Evolutionary conservation across 2,888 invertebrate species (phyloP), one percentile per base, ranked within the genome.

Genomic region (Chrysolina americana): DNA sequence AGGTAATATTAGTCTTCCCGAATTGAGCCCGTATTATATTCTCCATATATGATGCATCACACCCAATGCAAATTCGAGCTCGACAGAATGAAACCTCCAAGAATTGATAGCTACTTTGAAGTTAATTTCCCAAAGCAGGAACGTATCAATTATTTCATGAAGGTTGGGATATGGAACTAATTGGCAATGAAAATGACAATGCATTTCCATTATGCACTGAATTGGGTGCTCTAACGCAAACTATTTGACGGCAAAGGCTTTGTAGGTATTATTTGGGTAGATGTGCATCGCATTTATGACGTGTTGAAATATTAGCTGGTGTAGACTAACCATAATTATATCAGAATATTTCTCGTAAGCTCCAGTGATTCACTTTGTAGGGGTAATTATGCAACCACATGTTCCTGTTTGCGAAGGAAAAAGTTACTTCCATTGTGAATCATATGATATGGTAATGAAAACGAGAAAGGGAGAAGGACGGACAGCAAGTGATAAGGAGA

Each of bases 141-240:
- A 53, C 17, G 21, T 53, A 53, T 53, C 53, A 53, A 21, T 53
- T 21, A 19, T 19, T 19, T 21, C 53, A 23, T 53, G 5, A 21
- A 53, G 53, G 21, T 21, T 13, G 53, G 53, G 53, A 53, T 19
- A 53, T 13, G 53, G 53, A 53, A 21, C 53, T 53, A 53, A 53
- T 53, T 53, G 53, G 10, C 23, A 53, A 53, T 21, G 19, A 23
- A 53, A 53, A 53, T 53, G 53, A 13, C 53, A 21, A 13, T 53
- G 13, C 13, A 53, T 21, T 4, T 53, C 5, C 53, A 53, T 53
- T 53, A 53, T 21, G 53, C 53, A 53, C 19, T 53, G 11, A 11
- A 53, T 53, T 10, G 21, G 21, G 48, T 17, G 48, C 48, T 17
- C 11, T 17, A 48, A 48, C 17, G 17, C 9, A 48, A 11, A 17